phyloP scores from a whole-genome alignment of 2,113 vertebrate genomes.

The Propithecus coquereli region DNA sequence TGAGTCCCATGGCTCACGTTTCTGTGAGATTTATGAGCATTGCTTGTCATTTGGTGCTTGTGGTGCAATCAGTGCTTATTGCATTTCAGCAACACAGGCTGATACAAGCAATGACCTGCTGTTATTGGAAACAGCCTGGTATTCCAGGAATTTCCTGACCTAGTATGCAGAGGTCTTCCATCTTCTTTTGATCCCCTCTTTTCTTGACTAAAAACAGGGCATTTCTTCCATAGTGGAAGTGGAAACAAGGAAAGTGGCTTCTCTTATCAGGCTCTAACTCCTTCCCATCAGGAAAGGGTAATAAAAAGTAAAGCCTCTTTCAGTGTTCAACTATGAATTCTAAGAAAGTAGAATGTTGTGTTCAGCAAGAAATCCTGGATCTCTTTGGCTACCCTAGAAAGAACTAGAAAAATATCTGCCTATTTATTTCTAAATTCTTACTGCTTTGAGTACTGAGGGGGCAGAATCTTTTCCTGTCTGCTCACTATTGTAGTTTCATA shows the following conservation, averaged over 20 bases:
- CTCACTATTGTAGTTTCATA: neutral
- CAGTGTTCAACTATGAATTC: conserved; percentile 4
- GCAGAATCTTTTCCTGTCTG: neutral
- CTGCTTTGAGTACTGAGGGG: neutral
- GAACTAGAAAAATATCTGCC: conserved; percentile 3
- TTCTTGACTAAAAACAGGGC: neutral
- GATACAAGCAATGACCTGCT: neutral
- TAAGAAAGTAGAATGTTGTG: neutral
- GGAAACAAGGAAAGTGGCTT: neutral
- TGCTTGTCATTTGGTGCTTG: neutral
- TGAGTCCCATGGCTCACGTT: neutral
- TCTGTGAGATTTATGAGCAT: neutral
- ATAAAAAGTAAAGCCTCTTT: neutral
- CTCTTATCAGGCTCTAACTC: conserved; percentile 20
- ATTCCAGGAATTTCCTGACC: conserved; percentile 55
- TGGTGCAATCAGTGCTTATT: neutral
- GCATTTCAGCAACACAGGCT: neutral
- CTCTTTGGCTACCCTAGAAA: neutral
- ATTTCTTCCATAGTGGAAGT: neutral
- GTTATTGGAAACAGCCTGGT: conserved; percentile 6
- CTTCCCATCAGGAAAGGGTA: neutral
- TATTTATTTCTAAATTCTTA: neutral
- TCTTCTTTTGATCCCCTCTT: neutral
- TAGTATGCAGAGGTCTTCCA: neutral
- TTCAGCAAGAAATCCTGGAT: neutral